Conservation (phyloP, 2,888 invertebrate species). For the Pterostichus madidus region DNA sequence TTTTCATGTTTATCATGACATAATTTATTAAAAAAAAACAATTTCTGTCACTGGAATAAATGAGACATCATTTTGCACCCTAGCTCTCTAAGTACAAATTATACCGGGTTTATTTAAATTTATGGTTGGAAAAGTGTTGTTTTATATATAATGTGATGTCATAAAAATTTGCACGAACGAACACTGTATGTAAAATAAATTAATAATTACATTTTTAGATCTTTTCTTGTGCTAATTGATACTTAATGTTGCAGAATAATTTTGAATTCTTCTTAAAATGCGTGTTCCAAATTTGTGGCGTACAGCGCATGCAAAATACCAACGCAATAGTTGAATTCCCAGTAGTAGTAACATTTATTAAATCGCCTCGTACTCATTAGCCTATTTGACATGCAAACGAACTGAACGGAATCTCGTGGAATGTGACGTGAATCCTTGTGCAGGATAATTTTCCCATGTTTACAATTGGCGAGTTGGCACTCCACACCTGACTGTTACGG, state of each 20-base stretch:
- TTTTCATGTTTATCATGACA: no score
- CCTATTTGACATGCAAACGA: conserved; percentile 52
- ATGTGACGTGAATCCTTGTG: conserved; percentile 37
- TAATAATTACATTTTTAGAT: background rate
- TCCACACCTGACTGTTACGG: background rate
- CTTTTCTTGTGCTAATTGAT: no score
- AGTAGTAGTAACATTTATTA: conserved; percentile 38
- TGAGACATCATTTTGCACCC: no score
- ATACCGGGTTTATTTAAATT: no score
- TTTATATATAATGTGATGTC: no score
- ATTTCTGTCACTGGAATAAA: no score
- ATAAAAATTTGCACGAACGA: no score
- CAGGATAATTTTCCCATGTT: conserved; percentile 48
- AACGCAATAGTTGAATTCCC: background rate
- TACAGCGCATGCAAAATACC: background rate
- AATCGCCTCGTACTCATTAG: conserved; percentile 34
- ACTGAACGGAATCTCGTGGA: conserved; percentile 26
- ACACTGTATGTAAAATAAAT: no score
- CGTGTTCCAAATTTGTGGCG: background rate
- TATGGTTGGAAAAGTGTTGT: no score
- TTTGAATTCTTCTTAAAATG: background rate
- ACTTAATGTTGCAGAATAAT: no score
- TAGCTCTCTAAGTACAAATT: no score
- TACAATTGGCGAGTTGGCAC: background rate
- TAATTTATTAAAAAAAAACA: no score